These are phyloP conservation scores for Limanda limanda DNA, from an alignment of 2,113 vertebrate species.

Conservation along the genomic window DNA sequence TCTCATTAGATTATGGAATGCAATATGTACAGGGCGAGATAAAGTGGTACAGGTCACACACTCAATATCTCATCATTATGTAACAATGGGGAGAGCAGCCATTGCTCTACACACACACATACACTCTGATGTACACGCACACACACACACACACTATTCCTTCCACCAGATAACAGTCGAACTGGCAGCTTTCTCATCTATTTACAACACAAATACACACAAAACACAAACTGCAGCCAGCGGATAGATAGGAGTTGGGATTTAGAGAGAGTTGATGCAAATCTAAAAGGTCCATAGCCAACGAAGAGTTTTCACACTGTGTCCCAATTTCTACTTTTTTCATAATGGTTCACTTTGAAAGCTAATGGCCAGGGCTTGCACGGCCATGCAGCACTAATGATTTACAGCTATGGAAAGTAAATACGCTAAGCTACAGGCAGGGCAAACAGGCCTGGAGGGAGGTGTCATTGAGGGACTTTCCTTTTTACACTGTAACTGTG, in stretches of 20 bases:
- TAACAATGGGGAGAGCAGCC: constrained; percentile 49
- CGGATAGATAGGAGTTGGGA: constrained; percentile 27
- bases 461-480: constrained; percentile 35
- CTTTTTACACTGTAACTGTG: constrained; percentile 10
- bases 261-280: constrained; percentile 38
- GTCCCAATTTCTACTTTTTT: constrained; percentile 37
- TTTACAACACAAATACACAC: constrained; percentile 39
- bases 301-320: constrained; percentile 18
- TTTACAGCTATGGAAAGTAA: constrained; percentile 52
- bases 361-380: constrained; percentile 39
- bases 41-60: constrained; percentile 72
- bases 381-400: constrained; percentile 41
- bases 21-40: constrained; percentile 72
- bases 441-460: constrained; percentile 31
- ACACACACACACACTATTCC: constrained; percentile 19
- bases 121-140: background rate
- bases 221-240: constrained; percentile 35
- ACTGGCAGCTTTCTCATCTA: constrained; percentile 54
- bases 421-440: constrained; percentile 33
- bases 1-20: constrained; percentile 78
- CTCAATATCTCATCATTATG: constrained; percentile 75
- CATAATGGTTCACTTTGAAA: constrained; percentile 55
- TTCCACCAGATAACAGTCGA: constrained; percentile 48
- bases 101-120: constrained; percentile 1
- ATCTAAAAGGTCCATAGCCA: constrained; percentile 47